A percentile compares a stretch with the other conserved stretches of the same genome.
phyloP scores from a whole-genome alignment of 2,888 invertebrate genomes.

The Epinotia nisella region DNA sequence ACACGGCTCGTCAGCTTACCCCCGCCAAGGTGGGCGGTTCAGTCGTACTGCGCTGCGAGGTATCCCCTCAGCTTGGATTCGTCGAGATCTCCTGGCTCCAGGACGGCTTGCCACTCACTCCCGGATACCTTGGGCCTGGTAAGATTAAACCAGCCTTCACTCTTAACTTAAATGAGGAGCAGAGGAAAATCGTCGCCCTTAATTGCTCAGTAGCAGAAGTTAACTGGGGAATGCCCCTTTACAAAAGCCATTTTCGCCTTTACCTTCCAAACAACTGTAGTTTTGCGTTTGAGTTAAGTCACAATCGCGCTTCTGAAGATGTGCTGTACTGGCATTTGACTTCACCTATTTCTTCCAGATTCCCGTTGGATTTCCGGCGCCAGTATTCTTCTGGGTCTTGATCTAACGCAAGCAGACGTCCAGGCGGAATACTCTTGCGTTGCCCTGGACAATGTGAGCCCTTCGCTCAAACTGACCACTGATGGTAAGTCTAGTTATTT shows the following conservation, averaged over 20 bases:
- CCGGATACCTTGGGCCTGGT: constrained; percentile 73
- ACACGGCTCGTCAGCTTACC: constrained; percentile 70
- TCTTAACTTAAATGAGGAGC: neutral
- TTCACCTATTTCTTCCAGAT: constrained; percentile 59
- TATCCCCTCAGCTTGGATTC: constrained; percentile 72
- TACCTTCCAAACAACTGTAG: no score
- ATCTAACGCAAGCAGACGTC: constrained; percentile 75
- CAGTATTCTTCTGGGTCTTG: constrained; percentile 70
- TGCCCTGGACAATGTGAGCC: constrained; percentile 71
- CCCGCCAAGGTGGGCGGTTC: constrained; percentile 74
- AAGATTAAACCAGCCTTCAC: constrained; percentile 44
- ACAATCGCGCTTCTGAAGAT: no score
- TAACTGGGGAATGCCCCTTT: neutral
- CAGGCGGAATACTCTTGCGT: constrained; percentile 79
- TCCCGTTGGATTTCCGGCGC: constrained; percentile 77
- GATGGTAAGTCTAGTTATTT: constrained; percentile 66
- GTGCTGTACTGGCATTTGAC: neutral
- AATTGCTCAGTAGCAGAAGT: neutral
- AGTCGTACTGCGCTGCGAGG: constrained; percentile 73
- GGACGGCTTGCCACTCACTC: constrained; percentile 72
- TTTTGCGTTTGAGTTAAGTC: no score
- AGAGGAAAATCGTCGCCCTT: neutral
- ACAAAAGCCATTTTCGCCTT: no score
- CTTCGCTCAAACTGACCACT: constrained; percentile 71
- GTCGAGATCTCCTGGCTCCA: constrained; percentile 77